Evolutionary conservation across 1,140 invertebrate genomes (phyloP).

Genomic region (Hirudo medicinalis): DNA sequence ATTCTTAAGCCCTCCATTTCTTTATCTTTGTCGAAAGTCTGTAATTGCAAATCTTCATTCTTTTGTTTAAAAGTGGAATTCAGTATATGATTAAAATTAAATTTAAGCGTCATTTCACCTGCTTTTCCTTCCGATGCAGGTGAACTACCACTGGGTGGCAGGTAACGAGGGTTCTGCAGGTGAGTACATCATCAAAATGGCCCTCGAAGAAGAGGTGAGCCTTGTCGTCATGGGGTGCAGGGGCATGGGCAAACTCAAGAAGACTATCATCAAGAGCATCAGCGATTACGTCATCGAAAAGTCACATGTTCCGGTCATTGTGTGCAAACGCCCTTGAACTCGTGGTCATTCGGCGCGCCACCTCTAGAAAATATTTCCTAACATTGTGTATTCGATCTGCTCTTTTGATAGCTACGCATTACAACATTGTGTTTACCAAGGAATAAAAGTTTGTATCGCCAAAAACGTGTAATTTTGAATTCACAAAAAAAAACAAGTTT

Average conservation of each 20-base stretch:
- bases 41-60: too few relatives aligned
- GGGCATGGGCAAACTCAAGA: constrained; percentile 22
- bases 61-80: not conserved
- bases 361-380: too few relatives aligned
- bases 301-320: constrained; percentile 19
- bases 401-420: too few relatives aligned
- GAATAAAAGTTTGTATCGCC: too few relatives aligned
- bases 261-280: constrained; percentile 22
- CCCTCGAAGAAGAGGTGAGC: constrained; percentile 19
- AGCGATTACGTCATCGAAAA: constrained; percentile 24
- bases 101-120: not conserved
- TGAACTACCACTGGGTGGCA: constrained; percentile 16
- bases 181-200: constrained; percentile 20
- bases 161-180: constrained; percentile 13
- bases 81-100: not conserved
- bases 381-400: too few relatives aligned
- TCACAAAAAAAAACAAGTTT: too few relatives aligned
- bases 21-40: too few relatives aligned
- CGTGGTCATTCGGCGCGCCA: too few relatives aligned
- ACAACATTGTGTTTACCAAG: too few relatives aligned
- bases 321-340: constrained; percentile 18
- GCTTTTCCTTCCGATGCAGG: not conserved
- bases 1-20: too few relatives aligned
- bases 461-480: too few relatives aligned
- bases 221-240: constrained; percentile 23